Conservation (phyloP, 2,797 vertebrate species). For the Coranthus polyacanthus region DNA sequence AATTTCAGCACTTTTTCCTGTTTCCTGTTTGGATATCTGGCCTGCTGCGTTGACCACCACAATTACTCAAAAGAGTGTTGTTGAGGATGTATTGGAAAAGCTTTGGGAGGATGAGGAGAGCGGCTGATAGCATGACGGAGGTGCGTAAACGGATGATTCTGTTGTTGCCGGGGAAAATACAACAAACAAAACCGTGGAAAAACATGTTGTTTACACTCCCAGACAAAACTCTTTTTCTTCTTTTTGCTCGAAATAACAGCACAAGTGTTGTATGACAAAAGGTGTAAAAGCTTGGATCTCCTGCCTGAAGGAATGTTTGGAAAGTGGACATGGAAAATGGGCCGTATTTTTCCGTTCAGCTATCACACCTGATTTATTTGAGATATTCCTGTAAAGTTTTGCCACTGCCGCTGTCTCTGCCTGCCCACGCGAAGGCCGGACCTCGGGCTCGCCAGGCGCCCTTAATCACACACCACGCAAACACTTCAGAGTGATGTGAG, state of each 20-base stretch:
- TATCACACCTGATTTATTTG: conserved; percentile 86
- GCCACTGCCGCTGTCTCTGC: conserved; percentile 68
- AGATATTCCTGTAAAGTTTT: conserved; percentile 84
- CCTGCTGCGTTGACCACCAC: conserved; percentile 61
- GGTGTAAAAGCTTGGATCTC: conserved; percentile 70
- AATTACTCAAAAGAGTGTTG: conserved; percentile 70
- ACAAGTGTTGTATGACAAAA: conserved; percentile 61
- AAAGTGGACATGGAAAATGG: conserved; percentile 73
- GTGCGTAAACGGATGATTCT: conserved; percentile 65
- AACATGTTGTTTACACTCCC: conserved; percentile 52
- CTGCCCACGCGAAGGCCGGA: conserved; percentile 60
- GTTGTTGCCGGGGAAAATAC: conserved; percentile 70
- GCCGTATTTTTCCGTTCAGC: conserved; percentile 75
- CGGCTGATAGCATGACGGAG: conserved; percentile 61
- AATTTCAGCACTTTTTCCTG: conserved; percentile 72
- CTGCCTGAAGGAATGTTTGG: conserved; percentile 71
- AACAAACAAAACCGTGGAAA: conserved; percentile 70
- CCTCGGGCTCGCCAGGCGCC: conserved; percentile 56
- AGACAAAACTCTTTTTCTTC: conserved; percentile 32
- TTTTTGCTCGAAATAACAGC: conserved; percentile 30
- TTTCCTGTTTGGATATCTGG: conserved; percentile 78
- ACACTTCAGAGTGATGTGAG: conserved; percentile 73
- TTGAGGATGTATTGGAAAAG: conserved; percentile 71
- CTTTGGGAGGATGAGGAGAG: conserved; percentile 43
- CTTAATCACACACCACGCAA: conserved; percentile 74